Conservation (phyloP, 2,888 invertebrate genomes). For the Archips xylosteana region DNA sequence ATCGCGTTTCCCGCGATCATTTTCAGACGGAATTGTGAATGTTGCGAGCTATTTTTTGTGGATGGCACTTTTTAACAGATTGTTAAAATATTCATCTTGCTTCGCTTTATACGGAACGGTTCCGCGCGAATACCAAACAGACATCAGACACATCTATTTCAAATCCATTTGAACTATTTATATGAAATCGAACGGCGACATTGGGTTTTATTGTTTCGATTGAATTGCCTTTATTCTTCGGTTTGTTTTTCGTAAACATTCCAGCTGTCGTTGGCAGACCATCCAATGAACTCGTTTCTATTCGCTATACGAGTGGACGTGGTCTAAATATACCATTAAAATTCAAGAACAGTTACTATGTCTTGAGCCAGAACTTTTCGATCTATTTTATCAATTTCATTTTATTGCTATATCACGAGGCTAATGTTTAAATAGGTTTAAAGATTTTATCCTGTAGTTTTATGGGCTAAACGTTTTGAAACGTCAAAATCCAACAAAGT, state of each 20-base stretch:
- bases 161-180: constrained; percentile 38
- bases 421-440: background rate
- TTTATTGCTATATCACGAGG: background rate
- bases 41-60: constrained; percentile 10
- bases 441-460: background rate
- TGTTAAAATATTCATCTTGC: constrained; percentile 15
- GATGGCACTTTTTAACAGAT: constrained; percentile 5
- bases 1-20: constrained; percentile 25
- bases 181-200: constrained; percentile 47
- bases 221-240: constrained; percentile 70
- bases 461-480: constrained; percentile 36
- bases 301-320: constrained; percentile 74
- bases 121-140: constrained; percentile 9
- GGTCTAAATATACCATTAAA: constrained; percentile 80
- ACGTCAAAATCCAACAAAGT: constrained; percentile 62
- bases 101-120: constrained; percentile 9
- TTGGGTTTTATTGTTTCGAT: constrained; percentile 65
- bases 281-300: constrained; percentile 81
- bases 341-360: constrained; percentile 77
- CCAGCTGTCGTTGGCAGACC: constrained; percentile 72
- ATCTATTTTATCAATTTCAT: constrained; percentile 61
- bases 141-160: constrained; percentile 31
- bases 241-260: constrained; percentile 76
- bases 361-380: constrained; percentile 67
- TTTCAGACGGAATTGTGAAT: constrained; percentile 3